Percentiles rank a stretch among this genome's conserved stretches.
phyloP scores from a whole-genome alignment of 2,888 invertebrate genomes.

The Pristionchus exspectatus region DNA sequence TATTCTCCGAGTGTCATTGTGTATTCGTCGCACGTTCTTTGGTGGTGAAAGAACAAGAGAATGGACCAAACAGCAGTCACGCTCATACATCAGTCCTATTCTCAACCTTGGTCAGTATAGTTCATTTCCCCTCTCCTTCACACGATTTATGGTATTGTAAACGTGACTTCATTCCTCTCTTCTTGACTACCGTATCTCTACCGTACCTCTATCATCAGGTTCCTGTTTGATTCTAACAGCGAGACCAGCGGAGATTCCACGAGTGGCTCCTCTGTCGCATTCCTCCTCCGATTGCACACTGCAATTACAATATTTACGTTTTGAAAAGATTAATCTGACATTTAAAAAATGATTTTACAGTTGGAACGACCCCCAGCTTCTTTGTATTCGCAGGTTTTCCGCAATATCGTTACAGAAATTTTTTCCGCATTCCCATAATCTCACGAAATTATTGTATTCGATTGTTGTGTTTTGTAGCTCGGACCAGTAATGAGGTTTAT shows the following conservation, averaged over 20 bases:
- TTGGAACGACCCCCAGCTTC: no score
- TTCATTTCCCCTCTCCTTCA: not conserved
- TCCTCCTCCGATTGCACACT: conserved; percentile 51
- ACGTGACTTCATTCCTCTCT: not conserved
- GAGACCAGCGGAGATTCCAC: conserved; percentile 31
- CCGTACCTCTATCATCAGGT: conserved; percentile 56
- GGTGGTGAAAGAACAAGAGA: no score
- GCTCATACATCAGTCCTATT: not conserved
- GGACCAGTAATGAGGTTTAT: no score
- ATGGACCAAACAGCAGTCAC: not conserved
- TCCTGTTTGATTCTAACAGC: conserved; percentile 49
- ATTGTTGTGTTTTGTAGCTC: no score
- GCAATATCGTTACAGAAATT: no score
- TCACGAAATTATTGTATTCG: no score
- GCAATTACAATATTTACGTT: not conserved
- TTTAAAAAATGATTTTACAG: not conserved
- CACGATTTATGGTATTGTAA: no score
- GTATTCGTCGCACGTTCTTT: no score
- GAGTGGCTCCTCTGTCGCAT: conserved; percentile 32
- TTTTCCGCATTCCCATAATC: no score
- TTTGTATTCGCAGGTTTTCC: no score
- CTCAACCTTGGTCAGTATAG: not conserved
- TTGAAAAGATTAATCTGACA: not conserved
- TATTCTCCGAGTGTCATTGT: no score
- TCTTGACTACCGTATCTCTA: not conserved